phyloP scores from a whole-genome alignment of 2,113 vertebrate genomes.

The Merops nubicus region DNA sequence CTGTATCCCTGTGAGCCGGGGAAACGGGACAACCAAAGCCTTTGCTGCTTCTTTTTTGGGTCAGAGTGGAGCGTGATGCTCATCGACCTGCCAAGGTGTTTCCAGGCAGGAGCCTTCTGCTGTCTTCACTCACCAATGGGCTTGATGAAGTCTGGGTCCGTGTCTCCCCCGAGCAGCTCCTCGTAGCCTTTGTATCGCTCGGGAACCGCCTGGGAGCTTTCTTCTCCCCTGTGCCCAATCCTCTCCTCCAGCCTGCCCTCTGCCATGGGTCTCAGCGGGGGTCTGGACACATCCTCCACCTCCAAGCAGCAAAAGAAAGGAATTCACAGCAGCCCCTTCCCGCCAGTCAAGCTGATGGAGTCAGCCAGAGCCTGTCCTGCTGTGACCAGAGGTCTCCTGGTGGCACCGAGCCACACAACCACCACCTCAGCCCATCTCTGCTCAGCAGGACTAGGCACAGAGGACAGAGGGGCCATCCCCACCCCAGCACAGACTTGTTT shows the following conservation, averaged over 20 bases:
- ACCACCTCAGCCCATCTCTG: not conserved
- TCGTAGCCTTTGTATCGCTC: conserved; percentile 68
- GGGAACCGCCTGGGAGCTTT: not conserved
- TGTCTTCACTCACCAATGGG: conserved; percentile 71
- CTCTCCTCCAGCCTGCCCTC: not conserved
- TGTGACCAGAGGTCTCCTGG: not conserved
- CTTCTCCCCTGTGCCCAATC: not conserved
- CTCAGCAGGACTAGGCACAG: not conserved
- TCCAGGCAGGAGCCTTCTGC: not conserved
- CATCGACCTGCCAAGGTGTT: not conserved
- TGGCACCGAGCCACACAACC: not conserved
- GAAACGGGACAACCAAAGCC: not conserved
- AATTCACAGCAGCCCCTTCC: not conserved
- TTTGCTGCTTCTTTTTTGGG: not conserved
- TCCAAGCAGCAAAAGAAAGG: not conserved
- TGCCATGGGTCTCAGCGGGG: not conserved
- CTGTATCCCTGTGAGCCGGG: conserved; percentile 79
- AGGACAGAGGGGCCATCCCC: not conserved
- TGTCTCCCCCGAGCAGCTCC: conserved; percentile 66
- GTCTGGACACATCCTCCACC: not conserved
- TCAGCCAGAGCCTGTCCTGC: not conserved
- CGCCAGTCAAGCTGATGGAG: not conserved
- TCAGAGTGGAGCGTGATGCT: not conserved
- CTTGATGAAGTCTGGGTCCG: conserved; percentile 62
- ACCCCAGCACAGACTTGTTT: not conserved